phyloP scores from a whole-genome alignment of 2,888 invertebrate genomes.

The Orgyia antiqua region DNA sequence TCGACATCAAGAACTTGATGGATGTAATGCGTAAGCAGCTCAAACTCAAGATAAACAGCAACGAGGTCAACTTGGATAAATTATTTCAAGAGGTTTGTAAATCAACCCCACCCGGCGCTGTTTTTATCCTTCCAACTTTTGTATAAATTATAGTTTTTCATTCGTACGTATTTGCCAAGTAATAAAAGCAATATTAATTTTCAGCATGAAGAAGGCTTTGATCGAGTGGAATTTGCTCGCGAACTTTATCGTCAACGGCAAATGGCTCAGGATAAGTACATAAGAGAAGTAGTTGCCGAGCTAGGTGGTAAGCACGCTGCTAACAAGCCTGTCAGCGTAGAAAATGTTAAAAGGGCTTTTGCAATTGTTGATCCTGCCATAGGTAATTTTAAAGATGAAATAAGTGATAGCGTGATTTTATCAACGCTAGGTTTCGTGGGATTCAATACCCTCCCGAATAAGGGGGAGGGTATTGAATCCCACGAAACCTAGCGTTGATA shows the following conservation, averaged over 20 bases:
- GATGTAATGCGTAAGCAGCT: constrained; percentile 66
- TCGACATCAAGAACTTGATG: constrained; percentile 63
- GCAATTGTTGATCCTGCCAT: constrained; percentile 68
- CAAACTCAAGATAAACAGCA: constrained; percentile 55
- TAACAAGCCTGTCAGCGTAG: constrained; percentile 39
- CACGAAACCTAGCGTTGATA: too few species aligned
- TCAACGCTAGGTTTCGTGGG: too few species aligned
- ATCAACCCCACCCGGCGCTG: too few species aligned
- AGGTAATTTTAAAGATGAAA: constrained; percentile 31
- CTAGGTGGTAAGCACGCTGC: constrained; percentile 42
- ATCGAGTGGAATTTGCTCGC: constrained; percentile 58
- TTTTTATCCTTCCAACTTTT: too few species aligned
- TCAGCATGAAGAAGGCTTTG: constrained; percentile 71
- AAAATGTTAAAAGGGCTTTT: constrained; percentile 58
- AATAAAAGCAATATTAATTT: too few species aligned
- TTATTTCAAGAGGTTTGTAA: constrained; percentile 57
- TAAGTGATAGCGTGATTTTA: too few species aligned
- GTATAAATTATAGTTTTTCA: too few species aligned
- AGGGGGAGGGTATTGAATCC: too few species aligned
- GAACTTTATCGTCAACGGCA: constrained; percentile 66
- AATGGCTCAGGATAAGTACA: constrained; percentile 63
- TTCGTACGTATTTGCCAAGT: too few species aligned
- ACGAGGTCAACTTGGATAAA: constrained; percentile 60
- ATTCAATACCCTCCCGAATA: too few species aligned
- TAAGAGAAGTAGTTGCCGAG: constrained; percentile 60